A percentile compares a stretch with the other conserved stretches of the same genome.
Conservation (phyloP, 1,140 invertebrate genomes). For the Cydia fagiglandana region DNA sequence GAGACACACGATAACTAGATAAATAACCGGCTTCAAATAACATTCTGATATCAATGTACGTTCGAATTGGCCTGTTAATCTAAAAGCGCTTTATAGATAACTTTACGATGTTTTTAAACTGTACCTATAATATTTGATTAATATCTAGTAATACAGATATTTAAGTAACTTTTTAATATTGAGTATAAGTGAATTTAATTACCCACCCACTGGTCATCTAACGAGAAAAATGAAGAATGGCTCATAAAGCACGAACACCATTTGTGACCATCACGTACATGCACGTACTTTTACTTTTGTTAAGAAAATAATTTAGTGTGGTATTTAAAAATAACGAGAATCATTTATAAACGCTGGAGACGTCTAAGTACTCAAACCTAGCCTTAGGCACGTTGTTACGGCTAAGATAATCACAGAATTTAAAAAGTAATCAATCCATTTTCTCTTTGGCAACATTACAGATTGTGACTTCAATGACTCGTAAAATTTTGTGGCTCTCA, state of each 20-base stretch:
- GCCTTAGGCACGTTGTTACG: constrained; percentile 62
- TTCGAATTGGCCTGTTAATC: background rate
- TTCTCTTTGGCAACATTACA: constrained; percentile 70
- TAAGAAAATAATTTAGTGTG: constrained; percentile 19
- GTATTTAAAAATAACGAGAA: constrained; percentile 53
- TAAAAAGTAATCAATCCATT: constrained; percentile 77
- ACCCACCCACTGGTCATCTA: background rate
- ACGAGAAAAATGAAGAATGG: background rate
- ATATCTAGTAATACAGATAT: too few relatives aligned
- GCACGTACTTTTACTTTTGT: constrained; percentile 26
- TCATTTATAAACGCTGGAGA: constrained; percentile 58
- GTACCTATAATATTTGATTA: background rate
- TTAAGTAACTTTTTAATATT: too few relatives aligned
- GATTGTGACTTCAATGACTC: constrained; percentile 75
- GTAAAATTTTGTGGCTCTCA: constrained; percentile 69
- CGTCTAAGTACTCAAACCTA: constrained; percentile 46
- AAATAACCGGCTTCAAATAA: too few relatives aligned
- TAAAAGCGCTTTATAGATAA: background rate
- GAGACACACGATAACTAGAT: too few relatives aligned
- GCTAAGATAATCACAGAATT: constrained; percentile 69
- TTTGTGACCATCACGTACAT: constrained; percentile 5
- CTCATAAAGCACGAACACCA: background rate
- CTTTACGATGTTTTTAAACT: background rate
- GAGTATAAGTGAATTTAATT: too few relatives aligned
- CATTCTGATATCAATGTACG: too few relatives aligned